Evolutionary conservation across 2,888 invertebrate genomes (phyloP).

Genomic region (Andrena hattorfiana): DNA sequence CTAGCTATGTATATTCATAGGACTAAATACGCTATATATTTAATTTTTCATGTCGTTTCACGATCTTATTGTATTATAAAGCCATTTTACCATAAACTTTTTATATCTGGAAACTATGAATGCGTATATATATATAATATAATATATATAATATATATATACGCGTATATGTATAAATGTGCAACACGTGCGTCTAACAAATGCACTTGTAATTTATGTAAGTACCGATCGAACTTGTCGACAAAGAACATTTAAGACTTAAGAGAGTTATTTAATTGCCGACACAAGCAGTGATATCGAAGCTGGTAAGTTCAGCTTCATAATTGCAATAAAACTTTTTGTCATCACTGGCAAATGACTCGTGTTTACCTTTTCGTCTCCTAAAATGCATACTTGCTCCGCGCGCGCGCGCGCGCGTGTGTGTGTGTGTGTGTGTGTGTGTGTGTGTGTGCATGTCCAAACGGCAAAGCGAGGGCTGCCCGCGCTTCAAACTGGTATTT

Average conservation of each 20-base stretch:
- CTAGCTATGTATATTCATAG: conserved; percentile 40
- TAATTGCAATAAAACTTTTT: conserved; percentile 65
- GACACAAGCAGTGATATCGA: conserved; percentile 54
- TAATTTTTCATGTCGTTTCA: conserved; percentile 53
- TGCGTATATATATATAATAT: conserved; percentile 50
- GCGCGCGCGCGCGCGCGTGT: background rate
- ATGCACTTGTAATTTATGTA: conserved; percentile 53
- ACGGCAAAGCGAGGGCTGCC: conserved; percentile 13
- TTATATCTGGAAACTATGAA: conserved; percentile 61
- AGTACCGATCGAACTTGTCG: conserved; percentile 42
- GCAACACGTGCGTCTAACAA: conserved; percentile 46
- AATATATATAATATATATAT: background rate
- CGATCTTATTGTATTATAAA: conserved; percentile 58
- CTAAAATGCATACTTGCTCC: conserved; percentile 35
- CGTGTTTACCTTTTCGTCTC: conserved; percentile 43
- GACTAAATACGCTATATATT: conserved; percentile 53
- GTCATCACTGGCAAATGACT: conserved; percentile 47
- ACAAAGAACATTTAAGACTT: conserved; percentile 49
- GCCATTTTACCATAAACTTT: conserved; percentile 58
- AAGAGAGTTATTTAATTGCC: conserved; percentile 57
- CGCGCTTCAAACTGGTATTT: conserved; percentile 72
- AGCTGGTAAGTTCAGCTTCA: conserved; percentile 58
- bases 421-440: conserved; percentile 1
- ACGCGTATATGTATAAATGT: conserved; percentile 20
- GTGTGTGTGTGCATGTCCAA: conserved; percentile 1